Base-by-base conservation (phyloP, 2,797 vertebrate genomes). In the Lophotriccus pileatus region DNA sequence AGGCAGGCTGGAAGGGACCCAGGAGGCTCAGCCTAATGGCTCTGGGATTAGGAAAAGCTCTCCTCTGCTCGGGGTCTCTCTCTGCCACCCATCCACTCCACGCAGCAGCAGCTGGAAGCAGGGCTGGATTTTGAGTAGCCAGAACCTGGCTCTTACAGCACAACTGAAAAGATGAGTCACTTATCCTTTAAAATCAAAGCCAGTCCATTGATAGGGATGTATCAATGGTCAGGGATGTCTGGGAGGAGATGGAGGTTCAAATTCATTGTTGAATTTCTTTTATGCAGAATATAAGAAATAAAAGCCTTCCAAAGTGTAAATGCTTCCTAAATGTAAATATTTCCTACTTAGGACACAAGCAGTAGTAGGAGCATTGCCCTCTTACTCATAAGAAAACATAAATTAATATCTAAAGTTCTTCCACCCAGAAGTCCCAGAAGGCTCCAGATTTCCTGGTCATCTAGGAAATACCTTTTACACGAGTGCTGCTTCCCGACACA, bases 1-100 rank as follows among this genome's bases (percentile, higher is more conserved):
- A 93, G 94, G 74, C 85, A 63, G 89, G 22, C 75, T 96, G 96
- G 95, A 94, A 74, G 4, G 78, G 81, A 16, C 77, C 85, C 91
- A 96, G 85, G 70, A 95, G 81, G 63, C 87, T 91, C 90, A 73
- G 18, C 34, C 79, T 73, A 36, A 90, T n/a, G 60, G 77, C 80
- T 84, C 70, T 21, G 32, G 39, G 30, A 85, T 86, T 43, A 84
- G 19, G 5, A 67, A 70, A 58, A 64, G 76, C 64, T 82, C 85
- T 83, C 23, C 67, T 94, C 53, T n/a, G 63, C 67, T 82, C 17
- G 0, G 75, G 78, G 70, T 87, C 83, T 88, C 62, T 83, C 74
- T 9, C 27, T 14, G 34, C 56, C 72, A 76, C 43, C 25, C 37
- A 49, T 21, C 50, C 25, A 59, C 5, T 21, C 37, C 2, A 1